Base-by-base conservation (phyloP, 1,140 invertebrate species). In the Drosophila pruinosa region DNA sequence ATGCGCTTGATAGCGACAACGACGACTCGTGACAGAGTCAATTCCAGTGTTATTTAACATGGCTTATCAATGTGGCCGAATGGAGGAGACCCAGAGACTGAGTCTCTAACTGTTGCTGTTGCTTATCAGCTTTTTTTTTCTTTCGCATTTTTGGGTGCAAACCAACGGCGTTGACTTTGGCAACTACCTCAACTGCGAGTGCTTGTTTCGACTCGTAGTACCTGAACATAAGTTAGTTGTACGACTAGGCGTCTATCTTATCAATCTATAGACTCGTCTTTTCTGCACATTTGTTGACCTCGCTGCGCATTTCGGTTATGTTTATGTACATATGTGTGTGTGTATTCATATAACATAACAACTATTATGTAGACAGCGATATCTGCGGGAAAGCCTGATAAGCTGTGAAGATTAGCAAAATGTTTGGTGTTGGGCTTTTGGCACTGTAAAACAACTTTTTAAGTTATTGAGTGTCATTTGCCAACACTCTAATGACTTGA, bases 211-310 rank as follows among this genome's bases (percentile, higher is more conserved):
- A n/a, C 7, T n/a, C 17, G 15, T 43, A 47, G n/a, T 24, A 15
- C 21, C 7, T 3, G 21, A 31, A 28, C 17, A 12, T 15, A 31
- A 19, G 15, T 41, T 21, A 21, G 4, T 14, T 21, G 7, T 15
- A n/a, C 2, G 10, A 12, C 31, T n/a, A n/a, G 10, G 31, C 3
- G 54, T 61, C 34, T 69, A 76, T 85, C 82, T 85, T 88, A 86
- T 85, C 81, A 76, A 61, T 57, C 28, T 61, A 82, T 56, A 62
- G 68, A 63, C 57, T 67, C 31, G 54, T 26, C 63, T 79, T 61
- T 58, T 76, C 65, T 86, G 81, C 73, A 80, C 86, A 74, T 77
- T 80, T 70, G 65, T 63, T 83, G 72, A 63, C 75, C 39, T 68
- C 67, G 65, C 28, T 38, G 65, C 47, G 41, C 65, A 24, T 58